A percentile compares a stretch with the other conserved stretches of the same genome.
Conservation (phyloP, 2,888 invertebrate genomes). For the Osmoderma eremita region DNA sequence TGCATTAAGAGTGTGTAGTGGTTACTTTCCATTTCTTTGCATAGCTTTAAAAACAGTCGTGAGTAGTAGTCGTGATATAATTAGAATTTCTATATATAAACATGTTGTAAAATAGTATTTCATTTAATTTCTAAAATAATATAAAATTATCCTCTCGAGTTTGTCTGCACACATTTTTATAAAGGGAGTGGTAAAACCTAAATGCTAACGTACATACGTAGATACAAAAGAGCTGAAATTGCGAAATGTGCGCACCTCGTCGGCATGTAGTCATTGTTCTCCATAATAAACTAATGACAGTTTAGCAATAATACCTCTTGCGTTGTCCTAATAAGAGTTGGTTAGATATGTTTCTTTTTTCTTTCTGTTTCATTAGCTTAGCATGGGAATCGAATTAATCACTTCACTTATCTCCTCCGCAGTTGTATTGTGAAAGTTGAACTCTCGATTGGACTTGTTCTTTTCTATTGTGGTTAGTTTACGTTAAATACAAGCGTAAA, state of each 20-base stretch:
- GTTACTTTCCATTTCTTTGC: no score
- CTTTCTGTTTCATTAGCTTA: conserved; percentile 22
- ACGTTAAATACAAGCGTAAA: neutral
- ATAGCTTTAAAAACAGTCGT: no score
- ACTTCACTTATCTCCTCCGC: conserved; percentile 33
- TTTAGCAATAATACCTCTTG: conserved; percentile 20
- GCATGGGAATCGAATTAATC: conserved; percentile 42
- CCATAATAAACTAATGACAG: conserved; percentile 4
- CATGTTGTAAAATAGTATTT: no score
- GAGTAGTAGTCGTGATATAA: no score
- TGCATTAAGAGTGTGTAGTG: no score
- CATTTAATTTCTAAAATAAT: no score
- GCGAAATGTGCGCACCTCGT: conserved; percentile 14
- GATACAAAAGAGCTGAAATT: conserved; percentile 13
- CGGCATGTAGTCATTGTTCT: conserved; percentile 21
- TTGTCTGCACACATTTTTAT: neutral
- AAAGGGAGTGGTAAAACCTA: no score
- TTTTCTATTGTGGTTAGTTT: conserved; percentile 8
- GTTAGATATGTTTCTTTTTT: conserved; percentile 21
- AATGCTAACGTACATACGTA: no score
- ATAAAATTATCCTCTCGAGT: neutral
- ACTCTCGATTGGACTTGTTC: conserved; percentile 10
- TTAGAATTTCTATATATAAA: no score
- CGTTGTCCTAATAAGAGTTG: conserved; percentile 16
- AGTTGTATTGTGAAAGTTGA: conserved; percentile 38